Percentiles rank a stretch among this genome's conserved stretches.
Conservation (phyloP, 2,797 vertebrate genomes). For the Sebastolobus altivelis region DNA sequence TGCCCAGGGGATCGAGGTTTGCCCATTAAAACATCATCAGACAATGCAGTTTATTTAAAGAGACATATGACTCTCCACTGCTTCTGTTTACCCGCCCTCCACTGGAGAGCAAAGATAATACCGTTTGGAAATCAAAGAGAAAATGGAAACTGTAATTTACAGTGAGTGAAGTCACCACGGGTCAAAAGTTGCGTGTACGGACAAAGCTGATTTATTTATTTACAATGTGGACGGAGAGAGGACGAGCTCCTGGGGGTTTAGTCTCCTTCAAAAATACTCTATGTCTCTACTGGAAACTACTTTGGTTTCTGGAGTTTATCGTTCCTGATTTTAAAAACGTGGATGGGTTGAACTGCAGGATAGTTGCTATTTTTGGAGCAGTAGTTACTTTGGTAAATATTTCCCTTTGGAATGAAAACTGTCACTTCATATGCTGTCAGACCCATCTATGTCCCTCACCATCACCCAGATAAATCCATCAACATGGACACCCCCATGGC, state of each 20-base stretch:
- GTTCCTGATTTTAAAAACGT: constrained; percentile 25
- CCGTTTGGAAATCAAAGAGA: constrained; percentile 63
- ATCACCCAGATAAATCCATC: constrained; percentile 54
- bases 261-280: constrained; percentile 28
- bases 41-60: constrained; percentile 77
- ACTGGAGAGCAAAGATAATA: constrained; percentile 70
- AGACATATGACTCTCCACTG: constrained; percentile 71
- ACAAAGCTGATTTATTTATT: constrained; percentile 61
- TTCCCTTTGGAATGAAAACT: not conserved
- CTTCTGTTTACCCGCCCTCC: constrained; percentile 76
- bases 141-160: constrained; percentile 63
- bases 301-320: constrained; percentile 34
- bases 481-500: constrained; percentile 33
- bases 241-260: constrained; percentile 41
- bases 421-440: not conserved
- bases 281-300: constrained; percentile 39
- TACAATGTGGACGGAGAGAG: constrained; percentile 38
- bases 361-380: constrained; percentile 26
- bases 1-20: constrained; percentile 73
- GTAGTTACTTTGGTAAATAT: not conserved
- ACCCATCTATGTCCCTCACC: constrained; percentile 33
- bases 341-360: not conserved
- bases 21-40: constrained; percentile 82
- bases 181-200: constrained; percentile 62
- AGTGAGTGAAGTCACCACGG: constrained; percentile 50